Conservation (phyloP, 2,888 invertebrate genomes). For the Dicycla oo region DNA sequence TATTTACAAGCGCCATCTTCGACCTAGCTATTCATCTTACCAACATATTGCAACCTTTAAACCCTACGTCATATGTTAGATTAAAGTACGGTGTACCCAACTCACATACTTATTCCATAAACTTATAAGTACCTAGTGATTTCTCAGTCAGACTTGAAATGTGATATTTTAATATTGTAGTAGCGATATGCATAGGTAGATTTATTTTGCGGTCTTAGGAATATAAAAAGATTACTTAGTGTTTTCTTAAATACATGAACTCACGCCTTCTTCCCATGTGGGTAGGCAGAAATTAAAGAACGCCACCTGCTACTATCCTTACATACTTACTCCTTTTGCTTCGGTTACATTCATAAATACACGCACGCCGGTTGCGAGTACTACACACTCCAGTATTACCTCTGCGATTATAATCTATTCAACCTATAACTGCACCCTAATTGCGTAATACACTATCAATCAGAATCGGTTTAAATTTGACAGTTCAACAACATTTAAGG, state of each 20-base stretch:
- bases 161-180: conserved; percentile 10
- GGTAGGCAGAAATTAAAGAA: not conserved
- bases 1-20: conserved; percentile 33
- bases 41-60: conserved; percentile 52
- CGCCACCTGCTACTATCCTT: not conserved
- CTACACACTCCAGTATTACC: too few relatives aligned
- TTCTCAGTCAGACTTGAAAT: not conserved
- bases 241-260: not conserved
- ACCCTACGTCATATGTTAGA: conserved; percentile 23
- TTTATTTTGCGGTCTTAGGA: not conserved
- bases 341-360: not conserved
- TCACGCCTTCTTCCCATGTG: not conserved
- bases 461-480: too few relatives aligned
- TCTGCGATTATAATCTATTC: too few relatives aligned
- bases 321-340: not conserved
- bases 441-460: too few relatives aligned
- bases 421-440: too few relatives aligned
- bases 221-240: not conserved
- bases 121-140: not conserved
- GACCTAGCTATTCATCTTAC: conserved; percentile 43
- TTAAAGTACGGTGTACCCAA: not conserved
- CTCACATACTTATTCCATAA: conserved; percentile 2
- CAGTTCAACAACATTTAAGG: too few relatives aligned
- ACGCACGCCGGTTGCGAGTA: not conserved
- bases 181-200: too few relatives aligned